Conservation (phyloP, 53 echinoderm and acorn worm genomes). For the Hippasteria phrygiana region DNA sequence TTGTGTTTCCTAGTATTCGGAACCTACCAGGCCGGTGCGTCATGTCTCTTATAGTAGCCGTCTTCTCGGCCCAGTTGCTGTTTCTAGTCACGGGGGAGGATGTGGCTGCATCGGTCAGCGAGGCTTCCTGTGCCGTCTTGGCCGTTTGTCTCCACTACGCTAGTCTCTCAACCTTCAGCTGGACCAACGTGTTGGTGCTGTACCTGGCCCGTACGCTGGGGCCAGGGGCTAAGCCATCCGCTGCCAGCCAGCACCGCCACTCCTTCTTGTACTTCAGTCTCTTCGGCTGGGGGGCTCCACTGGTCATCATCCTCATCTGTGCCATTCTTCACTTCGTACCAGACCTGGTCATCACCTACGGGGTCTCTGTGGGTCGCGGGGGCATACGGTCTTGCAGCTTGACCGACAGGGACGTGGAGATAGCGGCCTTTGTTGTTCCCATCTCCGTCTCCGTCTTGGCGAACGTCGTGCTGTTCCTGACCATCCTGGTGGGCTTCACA, state of each 20-base stretch:
- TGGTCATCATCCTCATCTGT: constrained; percentile 50
- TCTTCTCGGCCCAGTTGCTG: constrained; percentile 74
- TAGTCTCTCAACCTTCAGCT: constrained; percentile 72
- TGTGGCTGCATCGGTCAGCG: constrained; percentile 65
- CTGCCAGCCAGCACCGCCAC: constrained; percentile 37
- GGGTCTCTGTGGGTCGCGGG: constrained; percentile 45
- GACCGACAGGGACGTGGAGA: constrained; percentile 56
- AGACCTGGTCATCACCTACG: constrained; percentile 48
- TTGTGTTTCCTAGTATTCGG: constrained; percentile 73
- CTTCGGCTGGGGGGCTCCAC: constrained; percentile 78
- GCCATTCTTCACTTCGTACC: constrained; percentile 44
- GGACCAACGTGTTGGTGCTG: constrained; percentile 78
- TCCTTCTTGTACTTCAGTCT: constrained; percentile 70
- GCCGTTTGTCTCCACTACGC: constrained; percentile 76
- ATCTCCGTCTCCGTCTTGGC: constrained; percentile 63
- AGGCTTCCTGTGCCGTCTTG: constrained; percentile 57
- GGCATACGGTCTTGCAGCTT: constrained; percentile 24
- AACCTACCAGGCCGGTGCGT: constrained; percentile 84
- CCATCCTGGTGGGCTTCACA: constrained; percentile 73
- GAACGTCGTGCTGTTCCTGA: constrained; percentile 66
- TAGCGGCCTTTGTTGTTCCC: constrained; percentile 64
- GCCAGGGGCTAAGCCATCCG: constrained; percentile 44
- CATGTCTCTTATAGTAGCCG: constrained; percentile 81
- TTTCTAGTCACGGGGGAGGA: constrained; percentile 69
- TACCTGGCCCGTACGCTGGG: constrained; percentile 76